Evolutionary conservation across 2,113 vertebrate species (phyloP), one percentile per base, ranked within the genome.

Genomic region (Tragulus kanchil): DNA sequence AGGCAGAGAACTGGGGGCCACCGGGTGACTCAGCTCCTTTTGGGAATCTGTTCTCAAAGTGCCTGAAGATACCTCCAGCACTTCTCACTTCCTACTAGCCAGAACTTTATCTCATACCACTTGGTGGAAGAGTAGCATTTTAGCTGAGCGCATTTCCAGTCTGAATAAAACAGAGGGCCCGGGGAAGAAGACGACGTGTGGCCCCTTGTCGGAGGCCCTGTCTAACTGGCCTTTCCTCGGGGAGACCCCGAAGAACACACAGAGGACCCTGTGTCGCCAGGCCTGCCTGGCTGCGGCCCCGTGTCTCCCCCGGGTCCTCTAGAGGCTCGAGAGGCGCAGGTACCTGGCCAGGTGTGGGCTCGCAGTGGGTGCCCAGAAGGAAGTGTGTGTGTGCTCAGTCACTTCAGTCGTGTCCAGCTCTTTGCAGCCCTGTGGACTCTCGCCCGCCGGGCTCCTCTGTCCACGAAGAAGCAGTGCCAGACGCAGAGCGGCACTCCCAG

Each of bases 401-500:
- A 36, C 36, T 36, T 36, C 36, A 36, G 36, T 36, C 36, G 36
- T 36, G 36, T 36, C 36, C 36, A 36, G 36, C 36, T 36, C 36
- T 36, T 36, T 36, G 36, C 36, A 36, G 36, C 36, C 36, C 36
- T 36, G 36, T 36, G 36, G 36, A 36, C 36, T 36, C 36, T 36
- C 36, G 36, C 36, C 36, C 36, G 36, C 36, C 36, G 36, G 36
- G 36, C 36, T 36, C 36, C 36, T 36, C 36, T 36, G 36, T 36
- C 36, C 36, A 36, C 36, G 36, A 36, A 36, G 52, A 6, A n/a
- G 10, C 25, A 31, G 28, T 0, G 6, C 23, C 31, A 8, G 58
- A 10, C 0, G n/a, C 42, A 3, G 16, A 62, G 8, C 8, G 0
- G 52, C 16, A 1, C 25, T 21, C 61, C 26, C 19, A 3, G 25